These are phyloP conservation scores for Agrenia bidenticulata DNA, from an alignment of 2,888 invertebrate genomes.

Conservation along the genomic window DNA sequence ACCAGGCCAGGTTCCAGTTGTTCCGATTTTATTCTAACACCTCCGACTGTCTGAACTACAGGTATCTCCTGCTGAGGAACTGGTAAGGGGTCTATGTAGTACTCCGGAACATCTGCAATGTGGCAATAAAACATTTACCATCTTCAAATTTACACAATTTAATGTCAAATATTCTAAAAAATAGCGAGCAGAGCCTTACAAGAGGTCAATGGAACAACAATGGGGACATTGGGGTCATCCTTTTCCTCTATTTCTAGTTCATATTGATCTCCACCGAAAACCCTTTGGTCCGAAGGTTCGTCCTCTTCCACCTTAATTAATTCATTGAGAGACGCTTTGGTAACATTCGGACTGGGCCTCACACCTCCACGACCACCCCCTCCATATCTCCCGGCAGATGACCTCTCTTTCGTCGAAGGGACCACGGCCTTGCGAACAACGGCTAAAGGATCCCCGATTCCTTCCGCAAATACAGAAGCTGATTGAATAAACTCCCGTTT, in stretches of 20 bases:
- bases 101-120: constrained; percentile 5
- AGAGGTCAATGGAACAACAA: constrained; percentile 1
- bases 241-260: background rate
- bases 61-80: background rate
- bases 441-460: constrained; percentile 2
- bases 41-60: background rate
- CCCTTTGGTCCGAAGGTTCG: background rate
- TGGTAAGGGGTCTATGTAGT: background rate
- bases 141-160: too few species aligned
- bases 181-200: background rate
- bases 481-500: constrained; percentile 10
- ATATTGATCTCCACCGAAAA: background rate
- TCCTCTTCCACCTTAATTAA: background rate
- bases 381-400: background rate
- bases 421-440: background rate
- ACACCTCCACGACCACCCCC: constrained; percentile 8
- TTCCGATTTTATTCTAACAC: background rate
- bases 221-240: constrained; percentile 3
- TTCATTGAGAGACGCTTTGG: constrained; percentile 3
- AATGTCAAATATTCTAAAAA: too few species aligned
- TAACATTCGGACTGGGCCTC: background rate
- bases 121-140: background rate
- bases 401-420: background rate
- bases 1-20: background rate
- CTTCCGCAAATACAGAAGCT: constrained; percentile 9